Base-by-base conservation (phyloP, 1,140 invertebrate species). In the Chrysoperla carnea region DNA sequence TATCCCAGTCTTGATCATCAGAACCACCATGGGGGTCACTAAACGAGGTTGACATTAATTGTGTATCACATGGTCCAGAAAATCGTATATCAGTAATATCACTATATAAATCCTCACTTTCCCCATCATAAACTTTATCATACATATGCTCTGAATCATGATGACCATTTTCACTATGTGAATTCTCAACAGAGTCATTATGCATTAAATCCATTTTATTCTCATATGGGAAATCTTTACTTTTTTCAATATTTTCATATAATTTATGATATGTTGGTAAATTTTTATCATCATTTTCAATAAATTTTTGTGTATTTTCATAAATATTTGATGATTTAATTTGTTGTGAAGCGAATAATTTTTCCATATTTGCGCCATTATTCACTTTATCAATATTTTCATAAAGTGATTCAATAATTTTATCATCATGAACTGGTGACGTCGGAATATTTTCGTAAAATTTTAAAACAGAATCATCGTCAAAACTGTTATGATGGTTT, bases 1-100 rank as follows among this genome's bases (percentile, higher is more conserved):
- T 69, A 51, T 73, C 70, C 69, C 70, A 73, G 48, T 71, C 69
- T 50, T 68, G 53, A 38, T 60, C 58, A 37, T 60, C 57, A 36
- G 47, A 45, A 1, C 52, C 40, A 40, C 57, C 56, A 40, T 56
- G 54, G 6, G 39, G 39, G 41, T 60, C 58, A 45, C 57, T 61
- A 45, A 61, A 61, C 6, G 59, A 61, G 2, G 59, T 61, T 2
- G 56, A 52, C 57, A 61, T 61, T 41, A 61, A 45, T 43, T 61
- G 57, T 37, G 43, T 50, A 42, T 58, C 55, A 23, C 49, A 47
- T 1, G 59, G 59, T 37, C 59, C 59, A 38, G 48, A 55, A 43
- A 61, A 61, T 42, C 57, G 46, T 17, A 61, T 61, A 50, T 61
- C 59, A 0, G 52, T 55, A 40, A 61, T 48, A 39, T 57, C 48